phyloP scores from a whole-genome alignment of 2,113 vertebrate species.

The Baryphthengus martii region DNA sequence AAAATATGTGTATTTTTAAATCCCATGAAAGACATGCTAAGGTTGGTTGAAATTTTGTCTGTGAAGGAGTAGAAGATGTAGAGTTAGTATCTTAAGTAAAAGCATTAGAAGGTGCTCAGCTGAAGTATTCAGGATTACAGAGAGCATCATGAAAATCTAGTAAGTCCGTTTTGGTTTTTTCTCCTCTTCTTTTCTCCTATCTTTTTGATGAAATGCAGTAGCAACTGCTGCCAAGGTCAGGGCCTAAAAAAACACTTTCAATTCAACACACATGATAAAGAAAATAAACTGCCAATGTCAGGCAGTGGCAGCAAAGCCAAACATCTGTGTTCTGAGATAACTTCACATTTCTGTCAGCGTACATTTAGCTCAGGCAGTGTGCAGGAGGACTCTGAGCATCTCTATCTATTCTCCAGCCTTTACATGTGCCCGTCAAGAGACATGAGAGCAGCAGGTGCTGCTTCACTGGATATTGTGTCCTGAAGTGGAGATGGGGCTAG shows the following conservation, averaged over 20 bases:
- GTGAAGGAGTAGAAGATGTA: neutral
- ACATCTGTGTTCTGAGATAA: slow-evolving; percentile 43
- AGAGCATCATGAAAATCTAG: slow-evolving; percentile 26
- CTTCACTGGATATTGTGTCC: neutral
- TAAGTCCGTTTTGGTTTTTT: neutral
- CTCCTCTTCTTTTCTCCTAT: neutral
- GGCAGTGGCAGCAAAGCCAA: slow-evolving; percentile 3
- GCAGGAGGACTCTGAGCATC: slow-evolving; percentile 8
- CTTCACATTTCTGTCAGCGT: neutral
- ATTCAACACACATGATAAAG: slow-evolving; percentile 19
- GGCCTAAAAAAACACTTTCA: slow-evolving; percentile 26
- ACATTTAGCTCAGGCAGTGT: neutral
- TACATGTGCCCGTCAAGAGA: neutral
- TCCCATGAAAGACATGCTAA: neutral
- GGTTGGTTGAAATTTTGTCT: neutral
- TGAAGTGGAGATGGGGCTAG: neutral
- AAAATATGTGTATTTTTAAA: neutral
- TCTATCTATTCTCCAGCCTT: slow-evolving; percentile 20
- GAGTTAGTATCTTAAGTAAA: neutral
- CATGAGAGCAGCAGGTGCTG: slow-evolving; percentile 15
- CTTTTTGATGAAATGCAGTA: slow-evolving; percentile 20
- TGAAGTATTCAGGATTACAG: neutral
- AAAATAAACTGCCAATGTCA: neutral
- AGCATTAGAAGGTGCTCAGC: neutral
- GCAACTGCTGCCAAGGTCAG: slow-evolving; percentile 50